Conservation (phyloP, 2,888 invertebrate species). For the Leuctra nigra region DNA sequence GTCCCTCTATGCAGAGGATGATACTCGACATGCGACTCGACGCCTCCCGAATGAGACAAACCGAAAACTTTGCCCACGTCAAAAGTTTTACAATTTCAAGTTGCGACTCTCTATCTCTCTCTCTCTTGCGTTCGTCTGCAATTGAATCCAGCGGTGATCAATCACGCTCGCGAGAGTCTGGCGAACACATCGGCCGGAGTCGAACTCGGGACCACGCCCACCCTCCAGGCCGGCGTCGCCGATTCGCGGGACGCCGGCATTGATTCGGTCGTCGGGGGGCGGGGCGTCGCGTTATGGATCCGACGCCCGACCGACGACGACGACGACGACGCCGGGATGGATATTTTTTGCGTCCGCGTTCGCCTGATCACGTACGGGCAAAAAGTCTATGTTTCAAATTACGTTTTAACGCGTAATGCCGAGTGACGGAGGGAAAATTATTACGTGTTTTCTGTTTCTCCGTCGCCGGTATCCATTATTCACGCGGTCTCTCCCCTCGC, state of each 20-base stretch:
- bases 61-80: too few relatives aligned
- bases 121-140: not conserved
- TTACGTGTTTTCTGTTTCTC: too few relatives aligned
- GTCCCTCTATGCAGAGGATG: not conserved
- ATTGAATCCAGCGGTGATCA: slow-evolving; percentile 11
- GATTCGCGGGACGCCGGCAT: slow-evolving; percentile 20
- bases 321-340: not conserved
- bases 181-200: slow-evolving; percentile 4
- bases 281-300: slow-evolving; percentile 22
- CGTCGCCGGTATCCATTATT: too few relatives aligned
- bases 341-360: not conserved
- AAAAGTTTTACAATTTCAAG: slow-evolving; percentile 14
- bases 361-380: slow-evolving; percentile 12
- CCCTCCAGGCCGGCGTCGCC: not conserved
- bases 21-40: too few relatives aligned
- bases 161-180: slow-evolving; percentile 14
- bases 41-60: too few relatives aligned
- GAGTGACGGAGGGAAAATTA: slow-evolving; percentile 18
- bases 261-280: slow-evolving; percentile 17
- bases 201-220: slow-evolving; percentile 19
- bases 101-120: not conserved
- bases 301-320: slow-evolving; percentile 2
- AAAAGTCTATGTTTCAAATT: slow-evolving; percentile 19
- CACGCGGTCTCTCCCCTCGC: not conserved
- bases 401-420: slow-evolving; percentile 18